These are phyloP conservation scores for Metacarcinus magister DNA, from an alignment of 2,888 invertebrate genomes.

Conservation along the genomic window DNA sequence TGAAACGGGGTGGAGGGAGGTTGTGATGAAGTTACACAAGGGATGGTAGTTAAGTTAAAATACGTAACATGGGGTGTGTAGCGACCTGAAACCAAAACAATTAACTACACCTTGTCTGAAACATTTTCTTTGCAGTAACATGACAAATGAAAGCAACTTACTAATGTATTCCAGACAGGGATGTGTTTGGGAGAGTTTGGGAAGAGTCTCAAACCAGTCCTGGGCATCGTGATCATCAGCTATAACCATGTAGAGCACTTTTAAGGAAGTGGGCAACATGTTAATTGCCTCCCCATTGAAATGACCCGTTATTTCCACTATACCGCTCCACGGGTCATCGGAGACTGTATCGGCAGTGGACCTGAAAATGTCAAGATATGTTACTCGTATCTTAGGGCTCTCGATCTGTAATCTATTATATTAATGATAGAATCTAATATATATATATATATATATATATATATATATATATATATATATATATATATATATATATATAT, in stretches of 20 bases:
- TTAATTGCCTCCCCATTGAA: background rate
- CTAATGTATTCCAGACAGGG: background rate
- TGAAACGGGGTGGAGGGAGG: no score
- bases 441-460: no score
- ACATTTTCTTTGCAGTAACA: no score
- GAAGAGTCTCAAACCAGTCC: background rate
- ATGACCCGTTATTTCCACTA: constrained; percentile 57
- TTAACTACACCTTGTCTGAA: background rate
- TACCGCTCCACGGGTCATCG: background rate
- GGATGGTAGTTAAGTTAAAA: background rate
- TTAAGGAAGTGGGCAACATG: background rate
- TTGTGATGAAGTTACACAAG: no score
- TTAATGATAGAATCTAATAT: no score
- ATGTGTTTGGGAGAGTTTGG: background rate
- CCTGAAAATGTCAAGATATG: background rate
- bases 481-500: no score
- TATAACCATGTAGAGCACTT: background rate
- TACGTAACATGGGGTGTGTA: background rate
- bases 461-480: no score
- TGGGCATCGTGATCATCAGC: constrained; percentile 56
- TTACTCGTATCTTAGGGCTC: background rate
- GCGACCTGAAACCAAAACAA: background rate
- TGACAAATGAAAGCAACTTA: no score
- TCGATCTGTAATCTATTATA: no score
- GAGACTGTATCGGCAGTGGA: background rate